These are phyloP conservation scores for Vipera ursinii DNA, from an alignment of 2,797 vertebrate species.

Conservation along the genomic window DNA sequence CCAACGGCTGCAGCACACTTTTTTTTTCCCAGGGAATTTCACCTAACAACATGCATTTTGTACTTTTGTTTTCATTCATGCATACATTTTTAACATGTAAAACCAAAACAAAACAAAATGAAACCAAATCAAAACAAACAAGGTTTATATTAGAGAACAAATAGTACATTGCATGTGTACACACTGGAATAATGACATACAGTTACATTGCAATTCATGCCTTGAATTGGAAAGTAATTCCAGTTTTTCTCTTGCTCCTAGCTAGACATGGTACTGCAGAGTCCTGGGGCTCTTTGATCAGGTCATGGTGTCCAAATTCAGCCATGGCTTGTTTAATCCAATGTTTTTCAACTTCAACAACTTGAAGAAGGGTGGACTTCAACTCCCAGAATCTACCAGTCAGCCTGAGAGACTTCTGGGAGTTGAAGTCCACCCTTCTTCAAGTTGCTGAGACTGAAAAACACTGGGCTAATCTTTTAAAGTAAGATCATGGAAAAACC, in stretches of 20 bases:
- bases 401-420: not conserved
- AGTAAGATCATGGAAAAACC: not conserved
- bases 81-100: not conserved
- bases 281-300: not conserved
- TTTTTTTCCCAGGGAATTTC: not conserved
- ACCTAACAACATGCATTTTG: not conserved
- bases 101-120: not conserved
- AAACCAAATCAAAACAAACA: not conserved
- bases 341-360: not conserved
- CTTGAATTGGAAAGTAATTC: not conserved
- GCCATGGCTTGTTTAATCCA: not conserved
- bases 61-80: not conserved
- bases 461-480: not conserved
- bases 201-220: not conserved
- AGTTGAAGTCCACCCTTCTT: not conserved
- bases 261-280: not conserved
- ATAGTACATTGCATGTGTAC: not conserved
- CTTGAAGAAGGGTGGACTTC: not conserved
- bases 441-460: not conserved
- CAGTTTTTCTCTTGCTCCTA: not conserved
- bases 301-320: not conserved
- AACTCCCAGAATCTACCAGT: not conserved
- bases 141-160: not conserved
- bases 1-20: not conserved
- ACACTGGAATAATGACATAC: not conserved